Evolutionary conservation across 2,113 vertebrate genomes (phyloP), one percentile per base, ranked within the genome.

Genomic region (Corydoras sp.): DNA sequence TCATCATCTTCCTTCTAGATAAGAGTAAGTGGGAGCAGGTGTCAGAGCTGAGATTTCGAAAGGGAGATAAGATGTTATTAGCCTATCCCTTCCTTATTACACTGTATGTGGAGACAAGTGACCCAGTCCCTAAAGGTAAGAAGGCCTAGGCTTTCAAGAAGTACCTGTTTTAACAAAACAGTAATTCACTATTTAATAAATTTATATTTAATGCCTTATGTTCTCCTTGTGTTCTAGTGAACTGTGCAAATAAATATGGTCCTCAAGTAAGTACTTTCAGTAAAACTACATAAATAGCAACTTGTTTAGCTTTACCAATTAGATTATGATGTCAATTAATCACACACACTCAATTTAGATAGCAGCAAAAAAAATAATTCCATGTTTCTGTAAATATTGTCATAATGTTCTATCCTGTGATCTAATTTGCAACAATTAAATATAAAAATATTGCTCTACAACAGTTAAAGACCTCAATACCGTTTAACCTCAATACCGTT

Each of bases 81-180:
- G 15, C 75, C 8, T 88, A 85, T 62, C 86, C 87, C 0, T 87
- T 78, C 58, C 58, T 70, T 15, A 69, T 89, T 2, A 78, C 77
- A 2, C 70, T 88, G 3, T 83, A 81, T 60, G 61, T 90, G 74
- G 88, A 85, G 72, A 77, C 62, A 7, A 72, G 56, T 13, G 65
- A 79, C 49, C 77, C 79, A 65, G 9, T 15, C 9, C n/a, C 18
- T 11, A 56, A 3, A 14, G 54, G 54, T 56, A 65, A 80, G 78
- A 2, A 31, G n/a, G 9, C 11, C 9, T 55, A 13, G 14, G 14
- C 54, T 7, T 7, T n/a, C 4, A 6, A 56, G 12, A 56, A 5
- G 35, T n/a, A 56, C 54, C 13, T 56, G 3, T 4, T n/a, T n/a
- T 15, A n/a, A 56, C 10, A 56, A 56, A 56, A 56, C 15, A 56